Conservation (phyloP, 2,888 invertebrate species). For the Ypsolopha sequella region DNA sequence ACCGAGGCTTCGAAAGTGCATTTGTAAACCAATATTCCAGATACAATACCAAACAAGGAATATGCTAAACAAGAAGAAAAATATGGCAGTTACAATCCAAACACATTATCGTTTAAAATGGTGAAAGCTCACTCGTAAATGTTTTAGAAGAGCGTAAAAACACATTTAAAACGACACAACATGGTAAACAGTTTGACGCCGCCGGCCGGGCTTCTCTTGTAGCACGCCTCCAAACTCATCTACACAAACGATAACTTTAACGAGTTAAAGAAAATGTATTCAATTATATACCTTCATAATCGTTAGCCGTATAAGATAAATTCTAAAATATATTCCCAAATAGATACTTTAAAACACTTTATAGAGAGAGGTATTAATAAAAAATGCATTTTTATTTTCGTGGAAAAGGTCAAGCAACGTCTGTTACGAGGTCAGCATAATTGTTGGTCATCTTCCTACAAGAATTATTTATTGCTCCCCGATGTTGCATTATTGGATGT, state of each 20-base stretch:
- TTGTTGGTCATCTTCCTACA: background rate
- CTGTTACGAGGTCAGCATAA: background rate
- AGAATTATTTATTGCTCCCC: background rate
- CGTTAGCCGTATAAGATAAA: background rate
- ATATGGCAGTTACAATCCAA: constrained; percentile 19
- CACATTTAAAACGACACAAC: constrained; percentile 7
- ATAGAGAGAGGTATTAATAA: background rate
- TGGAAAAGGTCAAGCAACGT: background rate
- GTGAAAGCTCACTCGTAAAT: constrained; percentile 18
- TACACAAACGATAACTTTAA: background rate
- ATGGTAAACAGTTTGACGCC: background rate
- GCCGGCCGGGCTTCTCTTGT: background rate
- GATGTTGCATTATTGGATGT: background rate
- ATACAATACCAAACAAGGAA: background rate
- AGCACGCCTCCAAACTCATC: too few relatives aligned
- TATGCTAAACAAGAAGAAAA: constrained; percentile 22
- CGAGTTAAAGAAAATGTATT: background rate
- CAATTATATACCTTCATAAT: background rate
- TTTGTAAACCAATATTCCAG: too few relatives aligned
- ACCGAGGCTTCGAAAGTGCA: too few relatives aligned
- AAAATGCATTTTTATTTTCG: background rate
- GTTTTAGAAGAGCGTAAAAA: constrained; percentile 21
- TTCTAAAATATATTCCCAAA: background rate
- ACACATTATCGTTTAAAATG: constrained; percentile 15
- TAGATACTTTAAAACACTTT: background rate